phyloP scores from a whole-genome alignment of 1,140 invertebrate species.

The Octopus sinensis region DNA sequence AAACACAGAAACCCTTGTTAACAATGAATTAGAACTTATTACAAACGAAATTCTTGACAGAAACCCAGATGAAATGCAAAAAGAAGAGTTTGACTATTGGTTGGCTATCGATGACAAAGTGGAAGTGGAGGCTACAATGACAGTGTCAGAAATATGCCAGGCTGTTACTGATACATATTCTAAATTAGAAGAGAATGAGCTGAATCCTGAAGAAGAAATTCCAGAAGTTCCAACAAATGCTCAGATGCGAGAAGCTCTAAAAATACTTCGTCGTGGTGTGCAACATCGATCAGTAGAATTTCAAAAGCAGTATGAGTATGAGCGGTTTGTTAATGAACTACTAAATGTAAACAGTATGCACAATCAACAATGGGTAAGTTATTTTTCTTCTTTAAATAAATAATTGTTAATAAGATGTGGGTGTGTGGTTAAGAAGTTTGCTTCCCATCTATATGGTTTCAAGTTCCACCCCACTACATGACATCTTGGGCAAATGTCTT shows the following conservation, averaged over 20 bases:
- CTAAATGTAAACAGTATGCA: not conserved
- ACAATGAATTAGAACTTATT: not conserved
- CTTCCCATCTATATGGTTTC: too few relatives aligned
- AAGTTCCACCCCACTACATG: too few relatives aligned
- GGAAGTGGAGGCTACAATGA: not conserved
- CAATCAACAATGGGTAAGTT: too few relatives aligned
- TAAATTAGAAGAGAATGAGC: not conserved
- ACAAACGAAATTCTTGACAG: not conserved
- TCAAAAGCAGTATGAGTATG: not conserved
- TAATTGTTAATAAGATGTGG: not conserved
- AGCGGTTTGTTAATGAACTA: not conserved
- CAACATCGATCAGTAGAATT: not conserved
- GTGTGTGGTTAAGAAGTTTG: too few relatives aligned
- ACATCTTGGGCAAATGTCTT: too few relatives aligned
- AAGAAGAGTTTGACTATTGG: conserved; percentile 1
- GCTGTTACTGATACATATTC: not conserved
- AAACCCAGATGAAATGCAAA: not conserved
- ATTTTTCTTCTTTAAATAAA: not conserved
- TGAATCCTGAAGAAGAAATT: not conserved
- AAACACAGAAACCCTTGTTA: not conserved
- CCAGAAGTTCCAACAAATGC: not conserved
- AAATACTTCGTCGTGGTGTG: not conserved
- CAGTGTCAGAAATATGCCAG: not conserved
- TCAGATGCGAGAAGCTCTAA: not conserved
- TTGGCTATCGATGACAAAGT: not conserved